Base-by-base conservation (phyloP, 2,797 vertebrate species). In the Spondyliosoma cantharus region DNA sequence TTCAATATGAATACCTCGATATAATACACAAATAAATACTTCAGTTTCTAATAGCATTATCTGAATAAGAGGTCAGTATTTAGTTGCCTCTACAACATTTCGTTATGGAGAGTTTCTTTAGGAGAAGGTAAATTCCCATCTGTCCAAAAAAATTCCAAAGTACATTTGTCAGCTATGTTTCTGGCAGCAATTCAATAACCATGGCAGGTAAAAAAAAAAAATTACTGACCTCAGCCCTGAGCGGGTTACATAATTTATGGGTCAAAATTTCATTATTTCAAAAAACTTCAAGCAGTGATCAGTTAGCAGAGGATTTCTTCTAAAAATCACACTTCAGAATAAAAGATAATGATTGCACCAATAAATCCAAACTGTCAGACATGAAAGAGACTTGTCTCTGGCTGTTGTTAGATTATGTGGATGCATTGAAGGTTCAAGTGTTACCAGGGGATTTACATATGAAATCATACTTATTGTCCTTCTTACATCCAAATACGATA, bases 401-500 rank as follows among this genome's bases (percentile, higher is more conserved):
- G 32, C 25, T 45, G 24, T 14, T 74, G 48, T 29, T 7, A 3
- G 4, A 71, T 49, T 32, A n/a, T 22, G 50, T 17, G 11, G 52
- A 74, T 58, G 58, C 45, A 53, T 5, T 53, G 3, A 57, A 29
- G 7, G 19, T 71, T 77, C 74, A 67, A 78, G 61, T 71, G 37
- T 82, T 37, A 20, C 56, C 42, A 57, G 42, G 24, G 1, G 4
- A 48, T 15, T 52, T 37, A 4, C 17, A 37, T 37, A 37, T 3
- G 64, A 46, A 71, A 19, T 78, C 67, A 20, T 4, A 42, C 11
- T 42, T 37, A 20, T 29, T 3, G 19, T 81, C 64, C 48, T 27
- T 54, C 8, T 83, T 48, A 96, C 94, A 97, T 96, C 98, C 98
- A 99, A 74, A 98, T 94, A 60, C 97, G 97, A 89, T 97, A 99